A percentile compares a stretch with the other conserved stretches of the same genome.
Evolutionary conservation across 64 coral and sea anemone genomes (phyloP).

Genomic region (Porites australiensis): DNA sequence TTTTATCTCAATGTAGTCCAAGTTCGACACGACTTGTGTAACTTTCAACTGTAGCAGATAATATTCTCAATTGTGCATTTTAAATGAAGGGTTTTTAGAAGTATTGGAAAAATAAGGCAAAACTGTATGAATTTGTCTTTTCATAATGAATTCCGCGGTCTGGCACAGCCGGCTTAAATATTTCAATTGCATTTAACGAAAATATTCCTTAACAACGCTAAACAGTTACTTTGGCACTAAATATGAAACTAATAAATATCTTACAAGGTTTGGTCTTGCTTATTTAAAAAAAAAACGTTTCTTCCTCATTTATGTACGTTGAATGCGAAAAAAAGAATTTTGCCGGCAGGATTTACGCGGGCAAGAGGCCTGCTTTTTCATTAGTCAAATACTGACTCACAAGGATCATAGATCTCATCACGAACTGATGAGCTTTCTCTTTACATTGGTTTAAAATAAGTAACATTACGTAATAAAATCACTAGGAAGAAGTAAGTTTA

Average conservation of each 20-base stretch:
- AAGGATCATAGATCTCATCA: neutral
- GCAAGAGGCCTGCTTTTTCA: too few relatives aligned
- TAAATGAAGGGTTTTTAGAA: neutral
- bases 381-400: too few relatives aligned
- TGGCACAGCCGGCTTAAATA: neutral
- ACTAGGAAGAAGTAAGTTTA: neutral
- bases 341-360: neutral
- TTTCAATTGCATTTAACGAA: neutral
- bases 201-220: constrained; percentile 31
- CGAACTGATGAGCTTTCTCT: constrained; percentile 9
- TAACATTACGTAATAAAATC: neutral
- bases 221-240: constrained; percentile 19
- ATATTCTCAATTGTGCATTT: too few relatives aligned
- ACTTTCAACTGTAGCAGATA: too few relatives aligned
- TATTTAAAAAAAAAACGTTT: neutral
- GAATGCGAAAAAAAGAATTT: neutral
- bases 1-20: constrained; percentile 13
- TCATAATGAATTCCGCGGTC: neutral
- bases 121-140: neutral
- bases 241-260: neutral
- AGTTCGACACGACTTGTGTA: too few relatives aligned
- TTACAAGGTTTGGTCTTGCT: neutral
- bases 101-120: neutral
- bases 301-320: too few relatives aligned
- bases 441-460: neutral